These are phyloP conservation scores for Neomorphus geoffroyi DNA, from an alignment of 2,797 vertebrate species.

Conservation along the genomic window DNA sequence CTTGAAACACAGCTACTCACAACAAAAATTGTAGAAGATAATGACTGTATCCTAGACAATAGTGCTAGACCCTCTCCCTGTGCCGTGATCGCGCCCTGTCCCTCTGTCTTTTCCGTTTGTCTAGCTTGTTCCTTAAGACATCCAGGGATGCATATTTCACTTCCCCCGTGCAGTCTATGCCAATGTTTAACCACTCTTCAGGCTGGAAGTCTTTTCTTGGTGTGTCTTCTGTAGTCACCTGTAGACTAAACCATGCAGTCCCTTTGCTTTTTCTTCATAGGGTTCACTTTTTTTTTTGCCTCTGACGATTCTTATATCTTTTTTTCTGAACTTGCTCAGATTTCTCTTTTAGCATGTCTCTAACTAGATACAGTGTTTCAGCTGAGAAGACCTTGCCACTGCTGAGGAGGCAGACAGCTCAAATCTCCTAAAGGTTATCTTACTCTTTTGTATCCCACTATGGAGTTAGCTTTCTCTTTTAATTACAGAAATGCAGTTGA, in stretches of 20 bases:
- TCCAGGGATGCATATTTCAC: neutral
- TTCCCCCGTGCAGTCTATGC: neutral
- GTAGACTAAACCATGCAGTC: neutral
- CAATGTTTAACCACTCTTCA: neutral
- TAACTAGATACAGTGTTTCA: neutral
- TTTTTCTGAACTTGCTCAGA: neutral
- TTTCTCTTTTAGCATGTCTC: neutral
- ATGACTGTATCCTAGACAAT: neutral
- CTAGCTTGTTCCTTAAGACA: neutral
- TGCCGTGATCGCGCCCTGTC: neutral
- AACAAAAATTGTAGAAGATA: slow-evolving; percentile 5
- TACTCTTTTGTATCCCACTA: neutral
- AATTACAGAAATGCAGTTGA: neutral
- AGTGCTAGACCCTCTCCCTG: neutral
- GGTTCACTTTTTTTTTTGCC: neutral
- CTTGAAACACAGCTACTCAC: neutral
- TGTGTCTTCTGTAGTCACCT: neutral
- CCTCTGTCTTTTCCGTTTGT: neutral
- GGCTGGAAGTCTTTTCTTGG: neutral
- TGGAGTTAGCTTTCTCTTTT: neutral
- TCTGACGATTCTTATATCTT: neutral
- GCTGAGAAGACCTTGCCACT: neutral
- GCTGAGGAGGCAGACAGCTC: neutral
- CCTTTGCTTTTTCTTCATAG: neutral
- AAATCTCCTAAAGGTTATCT: neutral